These are phyloP conservation scores for Gonioctena quinquepunctata DNA, from an alignment of 1,140 invertebrate species.

Conservation along the genomic window DNA sequence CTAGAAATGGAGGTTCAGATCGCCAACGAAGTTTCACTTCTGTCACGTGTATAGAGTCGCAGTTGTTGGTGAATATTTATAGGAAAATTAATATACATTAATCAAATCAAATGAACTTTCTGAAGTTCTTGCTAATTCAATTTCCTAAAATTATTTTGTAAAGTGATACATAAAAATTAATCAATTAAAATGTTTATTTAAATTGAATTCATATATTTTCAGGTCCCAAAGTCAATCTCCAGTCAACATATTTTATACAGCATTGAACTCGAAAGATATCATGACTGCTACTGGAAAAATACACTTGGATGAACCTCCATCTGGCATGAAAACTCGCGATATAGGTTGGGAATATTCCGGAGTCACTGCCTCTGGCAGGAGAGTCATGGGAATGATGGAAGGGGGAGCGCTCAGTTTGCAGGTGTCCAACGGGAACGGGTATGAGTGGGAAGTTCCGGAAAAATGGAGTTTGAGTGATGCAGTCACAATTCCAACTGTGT, in stretches of 20 bases:
- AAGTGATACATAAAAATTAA: no score
- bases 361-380: constrained; percentile 55
- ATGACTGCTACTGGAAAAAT: constrained; percentile 74
- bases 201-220: no score
- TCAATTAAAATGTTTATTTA: no score
- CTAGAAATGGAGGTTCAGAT: no score
- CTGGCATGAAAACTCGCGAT: constrained; percentile 57
- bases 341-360: constrained; percentile 78
- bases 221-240: no score
- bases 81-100: no score
- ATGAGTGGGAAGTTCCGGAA: constrained; percentile 76
- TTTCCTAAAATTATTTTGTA: no score
- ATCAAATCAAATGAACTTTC: no score
- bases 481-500: constrained; percentile 84
- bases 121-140: no score
- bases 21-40: no score
- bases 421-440: constrained; percentile 61
- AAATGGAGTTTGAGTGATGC: constrained; percentile 84
- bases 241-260: constrained; percentile 69
- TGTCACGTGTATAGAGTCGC: no score
- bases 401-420: constrained; percentile 64
- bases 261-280: constrained; percentile 78
- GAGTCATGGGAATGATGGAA: constrained; percentile 72
- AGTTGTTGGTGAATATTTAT: no score
- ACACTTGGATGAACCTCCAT: background rate